Base-by-base conservation (phyloP, 2,888 invertebrate species). In the Herminia tarsipennalis region DNA sequence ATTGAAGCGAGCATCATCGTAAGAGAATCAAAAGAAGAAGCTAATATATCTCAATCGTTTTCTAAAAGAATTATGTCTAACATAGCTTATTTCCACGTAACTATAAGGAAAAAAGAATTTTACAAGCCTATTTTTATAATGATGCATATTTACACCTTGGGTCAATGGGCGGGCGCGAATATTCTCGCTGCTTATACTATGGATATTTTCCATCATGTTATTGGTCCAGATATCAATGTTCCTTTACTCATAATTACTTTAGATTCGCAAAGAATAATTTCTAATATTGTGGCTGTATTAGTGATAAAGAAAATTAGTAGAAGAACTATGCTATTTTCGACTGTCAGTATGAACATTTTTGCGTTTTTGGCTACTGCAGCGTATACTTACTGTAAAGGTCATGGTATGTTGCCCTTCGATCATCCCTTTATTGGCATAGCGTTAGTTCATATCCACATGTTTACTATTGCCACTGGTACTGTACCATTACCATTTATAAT, bases 401-500 rank as follows among this genome's bases (percentile, higher is more conserved):
- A 73, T n/a, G 47, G 50, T 0, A 45, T 67, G 42, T 32, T 82
- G 2, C 70, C 75, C 0, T 76, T 77, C 3, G 78, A 83, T 22
- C 70, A 78, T 42, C 78, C 82, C 0, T 43, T 64, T 17, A 71
- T 83, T n/a, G 84, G 84, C 6, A 55, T 81, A 0, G 37, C 57
- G 1, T 55, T 85, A 9, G 56, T 83, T 9, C 80, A 81, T 43
- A 42, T 79, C 1, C 86, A 94, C 54, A 93, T 93, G 61, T 83
- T 90, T 6, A 92, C 92, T 10, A 84, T 93, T 12, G 88, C 92
- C 1, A 83, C 93, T 3, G 94, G 95, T 0, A 81, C 93, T 1
- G 84, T 93, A 0, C 94, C 94, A 0, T 67, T 95, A 33, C 94
- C 95, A 0, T 95, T 94, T 86, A 93, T 94, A 5, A 92, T 95